These are phyloP conservation scores for Littorina saxatilis DNA, from an alignment of 1,140 invertebrate genomes.

Conservation along the genomic window DNA sequence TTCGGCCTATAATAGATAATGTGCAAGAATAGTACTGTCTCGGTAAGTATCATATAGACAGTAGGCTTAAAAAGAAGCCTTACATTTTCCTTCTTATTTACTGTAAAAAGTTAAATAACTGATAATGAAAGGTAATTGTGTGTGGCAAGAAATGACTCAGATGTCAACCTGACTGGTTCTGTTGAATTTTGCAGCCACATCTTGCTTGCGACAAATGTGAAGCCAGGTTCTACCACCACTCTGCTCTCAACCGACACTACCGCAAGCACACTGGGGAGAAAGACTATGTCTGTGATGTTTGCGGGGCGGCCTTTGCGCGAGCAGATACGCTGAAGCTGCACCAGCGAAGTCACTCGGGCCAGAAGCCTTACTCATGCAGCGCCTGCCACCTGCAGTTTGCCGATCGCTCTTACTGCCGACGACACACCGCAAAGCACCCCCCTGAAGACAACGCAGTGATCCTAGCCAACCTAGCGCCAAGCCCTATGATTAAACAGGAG, in stretches of 20 bases:
- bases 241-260: slow-evolving; percentile 30
- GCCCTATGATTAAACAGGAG: background rate
- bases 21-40: too few species aligned
- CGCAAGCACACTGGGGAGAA: slow-evolving; percentile 45
- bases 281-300: slow-evolving; percentile 32
- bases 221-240: slow-evolving; percentile 27
- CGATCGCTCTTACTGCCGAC: slow-evolving; percentile 26
- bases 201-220: slow-evolving; percentile 24
- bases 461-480: background rate
- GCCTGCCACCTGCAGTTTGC: background rate
- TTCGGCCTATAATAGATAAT: too few species aligned
- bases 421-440: background rate
- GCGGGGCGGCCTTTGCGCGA: slow-evolving; percentile 25
- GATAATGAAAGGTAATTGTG: background rate
- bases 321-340: slow-evolving; percentile 81
- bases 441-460: background rate
- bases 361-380: slow-evolving; percentile 64
- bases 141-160: background rate
- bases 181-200: slow-evolving; percentile 21
- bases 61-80: too few species aligned
- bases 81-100: background rate
- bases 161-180: background rate
- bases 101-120: too few species aligned
- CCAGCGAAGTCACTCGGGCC: slow-evolving; percentile 80
- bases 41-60: too few species aligned